Evolutionary conservation across 2,113 vertebrate species (phyloP).

Genomic region (Cisticola juncidis): DNA sequence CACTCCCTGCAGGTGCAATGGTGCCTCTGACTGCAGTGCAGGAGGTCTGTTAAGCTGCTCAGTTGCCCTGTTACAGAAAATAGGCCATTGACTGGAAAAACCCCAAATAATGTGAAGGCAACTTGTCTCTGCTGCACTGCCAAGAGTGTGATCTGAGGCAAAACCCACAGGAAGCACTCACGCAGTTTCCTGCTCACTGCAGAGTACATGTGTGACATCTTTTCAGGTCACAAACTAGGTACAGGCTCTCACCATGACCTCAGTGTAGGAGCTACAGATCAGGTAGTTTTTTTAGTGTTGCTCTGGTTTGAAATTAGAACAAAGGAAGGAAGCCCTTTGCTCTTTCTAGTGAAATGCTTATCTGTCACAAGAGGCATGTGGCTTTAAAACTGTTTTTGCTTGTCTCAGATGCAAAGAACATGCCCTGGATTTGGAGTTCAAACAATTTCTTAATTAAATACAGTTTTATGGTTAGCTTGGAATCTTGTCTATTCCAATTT

Average conservation of each 20-base stretch:
- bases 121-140: neutral
- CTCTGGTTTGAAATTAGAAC: conserved; percentile 46
- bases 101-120: neutral
- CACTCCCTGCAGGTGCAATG: neutral
- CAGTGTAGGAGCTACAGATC: neutral
- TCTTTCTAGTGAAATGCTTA: conserved; percentile 55
- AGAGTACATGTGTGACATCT: conserved; percentile 41
- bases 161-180: conserved; percentile 6
- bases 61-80: neutral
- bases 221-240: conserved; percentile 12
- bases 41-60: neutral
- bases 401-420: neutral
- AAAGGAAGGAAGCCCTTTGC: conserved; percentile 58
- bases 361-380: neutral
- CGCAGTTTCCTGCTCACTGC: neutral
- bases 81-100: neutral
- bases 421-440: neutral
- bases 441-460: neutral
- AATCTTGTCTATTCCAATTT: neutral
- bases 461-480: neutral
- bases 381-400: neutral
- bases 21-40: neutral
- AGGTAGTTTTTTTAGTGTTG: neutral
- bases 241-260: neutral
- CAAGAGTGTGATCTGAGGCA: neutral